Evolutionary conservation across 2,888 invertebrate genomes (phyloP).

Genomic region (Nymphalis c-album): DNA sequence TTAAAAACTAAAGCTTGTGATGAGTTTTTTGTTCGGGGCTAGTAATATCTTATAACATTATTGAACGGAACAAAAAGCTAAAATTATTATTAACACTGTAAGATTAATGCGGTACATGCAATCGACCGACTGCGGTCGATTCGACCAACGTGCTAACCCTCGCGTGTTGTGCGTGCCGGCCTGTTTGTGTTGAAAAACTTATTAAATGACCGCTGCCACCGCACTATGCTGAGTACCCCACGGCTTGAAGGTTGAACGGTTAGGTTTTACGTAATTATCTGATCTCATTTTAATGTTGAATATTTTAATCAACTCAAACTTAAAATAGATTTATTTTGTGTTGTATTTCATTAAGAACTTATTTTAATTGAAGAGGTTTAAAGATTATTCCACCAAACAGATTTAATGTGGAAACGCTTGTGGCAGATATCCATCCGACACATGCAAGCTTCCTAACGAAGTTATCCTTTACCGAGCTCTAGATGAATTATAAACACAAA

Average conservation of each 20-base stretch:
- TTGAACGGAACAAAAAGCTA: not conserved
- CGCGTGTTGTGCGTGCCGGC: conserved; percentile 54
- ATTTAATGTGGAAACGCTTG: too few relatives aligned
- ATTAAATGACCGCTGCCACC: conserved; percentile 56
- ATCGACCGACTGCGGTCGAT: conserved; percentile 49
- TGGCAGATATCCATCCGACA: too few relatives aligned
- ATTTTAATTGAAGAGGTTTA: too few relatives aligned
- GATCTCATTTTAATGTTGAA: conserved; percentile 5
- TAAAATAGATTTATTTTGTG: not conserved
- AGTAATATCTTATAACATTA: not conserved
- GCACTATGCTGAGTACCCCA: conserved; percentile 40
- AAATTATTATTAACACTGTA: conserved; percentile 8
- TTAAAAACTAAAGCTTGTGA: too few relatives aligned
- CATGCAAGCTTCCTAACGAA: too few relatives aligned
- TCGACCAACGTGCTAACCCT: conserved; percentile 60
- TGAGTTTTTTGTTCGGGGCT: not conserved
- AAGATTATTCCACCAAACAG: too few relatives aligned
- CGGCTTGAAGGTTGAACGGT: conserved; percentile 37
- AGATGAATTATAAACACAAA: too few relatives aligned
- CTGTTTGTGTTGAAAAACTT: conserved; percentile 73
- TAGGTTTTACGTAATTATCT: conserved; percentile 11
- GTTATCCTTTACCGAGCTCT: too few relatives aligned
- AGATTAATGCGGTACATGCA: conserved; percentile 29
- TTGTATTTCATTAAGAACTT: too few relatives aligned
- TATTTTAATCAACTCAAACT: not conserved